Percentiles rank a stretch among this genome's conserved stretches.
These are phyloP conservation scores for Netelia fuscicornis DNA, from an alignment of 2,888 invertebrate genomes.

Conservation along the genomic window DNA sequence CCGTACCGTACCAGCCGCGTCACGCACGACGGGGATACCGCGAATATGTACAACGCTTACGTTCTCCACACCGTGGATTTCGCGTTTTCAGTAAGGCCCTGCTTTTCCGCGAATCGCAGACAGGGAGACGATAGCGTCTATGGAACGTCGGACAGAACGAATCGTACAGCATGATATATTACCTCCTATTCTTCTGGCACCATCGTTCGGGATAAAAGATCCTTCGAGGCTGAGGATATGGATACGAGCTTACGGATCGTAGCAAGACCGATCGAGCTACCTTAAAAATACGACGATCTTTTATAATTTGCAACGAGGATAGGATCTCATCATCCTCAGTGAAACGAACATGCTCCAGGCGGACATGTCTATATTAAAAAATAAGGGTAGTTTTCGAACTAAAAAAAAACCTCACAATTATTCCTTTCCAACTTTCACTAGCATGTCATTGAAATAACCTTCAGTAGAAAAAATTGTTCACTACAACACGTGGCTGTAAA, in stretches of 20 bases:
- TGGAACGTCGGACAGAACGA: slow-evolving; percentile 19
- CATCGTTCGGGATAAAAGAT: slow-evolving; percentile 7
- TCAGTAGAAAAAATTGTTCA: no score
- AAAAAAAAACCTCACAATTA: no score
- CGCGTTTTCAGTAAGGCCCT: slow-evolving; percentile 35
- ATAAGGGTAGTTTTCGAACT: no score
- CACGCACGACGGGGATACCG: slow-evolving; percentile 26
- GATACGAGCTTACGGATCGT: slow-evolving; percentile 12
- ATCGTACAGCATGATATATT: slow-evolving; percentile 60
- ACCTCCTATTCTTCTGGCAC: slow-evolving; percentile 47
- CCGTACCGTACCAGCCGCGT: slow-evolving; percentile 27
- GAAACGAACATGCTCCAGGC: no score
- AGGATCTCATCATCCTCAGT: no score
- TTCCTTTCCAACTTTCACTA: no score
- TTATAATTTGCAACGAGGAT: no score
- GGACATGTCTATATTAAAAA: no score
- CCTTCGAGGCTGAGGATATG: slow-evolving; percentile 18
- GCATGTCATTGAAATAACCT: no score
- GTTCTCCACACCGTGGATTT: slow-evolving; percentile 13
- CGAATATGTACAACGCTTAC: slow-evolving; percentile 10
- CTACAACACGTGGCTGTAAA: not conserved
- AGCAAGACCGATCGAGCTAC: slow-evolving; percentile 8
- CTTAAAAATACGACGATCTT: not conserved
- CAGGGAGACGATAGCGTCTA: slow-evolving; percentile 23
- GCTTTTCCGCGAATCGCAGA: slow-evolving; percentile 23